Evolutionary conservation across 1,140 invertebrate species (phyloP).

Genomic region (Andricus grossulariae): DNA sequence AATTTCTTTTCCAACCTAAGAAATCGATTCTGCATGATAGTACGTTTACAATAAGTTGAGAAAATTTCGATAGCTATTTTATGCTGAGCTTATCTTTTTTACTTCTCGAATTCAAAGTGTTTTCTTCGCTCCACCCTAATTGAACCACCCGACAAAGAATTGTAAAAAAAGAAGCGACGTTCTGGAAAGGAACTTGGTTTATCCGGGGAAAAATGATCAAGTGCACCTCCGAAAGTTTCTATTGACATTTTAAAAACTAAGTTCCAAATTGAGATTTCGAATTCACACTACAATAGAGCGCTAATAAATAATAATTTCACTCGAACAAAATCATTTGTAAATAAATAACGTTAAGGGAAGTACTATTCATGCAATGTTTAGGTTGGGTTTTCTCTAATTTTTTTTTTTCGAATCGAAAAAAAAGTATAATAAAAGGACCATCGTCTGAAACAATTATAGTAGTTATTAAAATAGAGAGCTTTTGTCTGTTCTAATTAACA

Average conservation of each 20-base stretch:
- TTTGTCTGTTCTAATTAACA: constrained; percentile 7
- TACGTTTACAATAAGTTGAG: not conserved
- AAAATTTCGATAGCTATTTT: not conserved
- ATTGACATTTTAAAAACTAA: constrained; percentile 2
- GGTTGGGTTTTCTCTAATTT: constrained; percentile 23
- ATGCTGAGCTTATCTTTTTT: not conserved
- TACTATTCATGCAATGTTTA: constrained; percentile 41
- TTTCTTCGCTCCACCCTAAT: constrained; percentile 12
- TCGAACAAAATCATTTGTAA: constrained; percentile 38
- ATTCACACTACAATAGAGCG: constrained; percentile 4
- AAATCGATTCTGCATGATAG: too few relatives aligned
- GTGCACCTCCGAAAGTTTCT: not conserved
- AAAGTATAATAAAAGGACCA: constrained; percentile 35
- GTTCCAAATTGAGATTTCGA: constrained; percentile 1
- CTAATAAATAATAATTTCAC: constrained; percentile 7
- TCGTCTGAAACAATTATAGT: constrained; percentile 32
- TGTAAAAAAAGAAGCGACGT: not conserved
- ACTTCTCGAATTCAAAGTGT: not conserved
- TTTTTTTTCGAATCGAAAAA: constrained; percentile 11
- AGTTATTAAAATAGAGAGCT: constrained; percentile 34
- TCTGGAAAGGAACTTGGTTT: not conserved
- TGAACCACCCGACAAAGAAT: constrained; percentile 1
- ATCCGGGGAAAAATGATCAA: not conserved
- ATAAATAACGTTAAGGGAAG: constrained; percentile 43
- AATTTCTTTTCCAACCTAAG: too few relatives aligned